Evolutionary conservation across 2,797 vertebrate genomes (phyloP), one percentile per base, ranked within the genome.

Genomic region (Bovichtus variegatus): DNA sequence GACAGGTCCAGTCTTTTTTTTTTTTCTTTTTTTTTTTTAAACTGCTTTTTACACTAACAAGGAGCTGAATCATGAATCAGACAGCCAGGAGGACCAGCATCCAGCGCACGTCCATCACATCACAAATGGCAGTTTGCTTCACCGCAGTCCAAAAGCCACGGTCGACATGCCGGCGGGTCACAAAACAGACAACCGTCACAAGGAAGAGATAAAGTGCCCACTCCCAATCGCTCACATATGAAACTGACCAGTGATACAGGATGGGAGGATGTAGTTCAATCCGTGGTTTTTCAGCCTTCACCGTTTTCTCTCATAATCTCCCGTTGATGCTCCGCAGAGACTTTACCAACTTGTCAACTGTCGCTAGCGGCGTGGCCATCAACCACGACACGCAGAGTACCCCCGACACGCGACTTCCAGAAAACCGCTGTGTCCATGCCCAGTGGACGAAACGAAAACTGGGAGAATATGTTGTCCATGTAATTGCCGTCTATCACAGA

Each of bases 261-360:
- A 61, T 73, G 40, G 25, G 34, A 64, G 23, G 55, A 50, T 18
- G 19, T 34, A 54, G 76, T 76, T 75, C 25, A 77, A 51, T 55
- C 43, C 27, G 49, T 2, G 6, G 19, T 34, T 9, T 64, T 51
- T 38, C 60, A 57, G 40, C 38, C 41, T 57, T 54, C 61, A 47
- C 29, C 54, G 58, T 75, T 82, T 81, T 69, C 63, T 76, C 74
- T 87, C 62, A 65, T 90, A 82, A 91, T 82, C 60, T 68, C 49
- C 21, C 5, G 5, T 29, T 85, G 90, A 90, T 69, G 85, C 78
- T 86, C 73, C 72, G 61, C 88, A 91, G 87, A 88, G 70, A 81
- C 75, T 83, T 87, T 54, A 46, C 53, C 71, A 55, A 77, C 81
- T 70, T 89, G 86, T 90, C 88, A 86, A 12, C 78, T 78, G 55